Base-by-base conservation (phyloP, 2,888 invertebrate species). In the Sinodicranocentrus sp. region DNA sequence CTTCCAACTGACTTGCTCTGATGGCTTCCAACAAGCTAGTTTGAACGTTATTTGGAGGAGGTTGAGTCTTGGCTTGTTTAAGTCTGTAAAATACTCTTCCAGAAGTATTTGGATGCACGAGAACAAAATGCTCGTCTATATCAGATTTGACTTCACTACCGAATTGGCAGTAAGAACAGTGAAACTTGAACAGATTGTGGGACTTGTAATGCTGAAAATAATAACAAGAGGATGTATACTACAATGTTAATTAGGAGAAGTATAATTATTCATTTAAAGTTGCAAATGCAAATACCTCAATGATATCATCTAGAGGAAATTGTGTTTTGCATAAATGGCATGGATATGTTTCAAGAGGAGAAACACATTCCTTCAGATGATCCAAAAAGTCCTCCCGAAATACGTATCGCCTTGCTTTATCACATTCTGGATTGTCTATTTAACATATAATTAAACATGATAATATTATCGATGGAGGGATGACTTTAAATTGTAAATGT, bases 151-250 rank as follows among this genome's bases (percentile, higher is more conserved):
- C 89, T 15, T 90, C 89, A 0, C 90, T 89, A 1, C 92, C 92
- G 86, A 89, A 90, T 0, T 89, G 61, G 87, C 93, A 93, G 88
- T 92, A 92, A 1, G 92, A 89, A 84, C 93, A 93, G 84, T 92
- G 92, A 80, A 90, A 92, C 23, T 90, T 90, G 70, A 90, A 90
- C 63, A 91, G 90, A 1, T 90, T 90, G 75, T 92, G 92, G 3
- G 84, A 61, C 21, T 90, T 90, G 85, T 92, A 91, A 88, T 92
- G 92, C 90, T 90, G 86, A 54, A 89, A 72, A 26, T 25, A 17
- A 26, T 48, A 33, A 67, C 25, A 57, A 76, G n/a, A n/a, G n/a
- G n/a, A n/a, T n/a, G n/a, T 8, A 48, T n/a, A 61, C 10, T 17
- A 48, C 10, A 10, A 3, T 10, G 5, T 6, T 33, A 33, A 33